Evolutionary conservation across 2,888 invertebrate species (phyloP).

Genomic region (Epinotia brunnichana): DNA sequence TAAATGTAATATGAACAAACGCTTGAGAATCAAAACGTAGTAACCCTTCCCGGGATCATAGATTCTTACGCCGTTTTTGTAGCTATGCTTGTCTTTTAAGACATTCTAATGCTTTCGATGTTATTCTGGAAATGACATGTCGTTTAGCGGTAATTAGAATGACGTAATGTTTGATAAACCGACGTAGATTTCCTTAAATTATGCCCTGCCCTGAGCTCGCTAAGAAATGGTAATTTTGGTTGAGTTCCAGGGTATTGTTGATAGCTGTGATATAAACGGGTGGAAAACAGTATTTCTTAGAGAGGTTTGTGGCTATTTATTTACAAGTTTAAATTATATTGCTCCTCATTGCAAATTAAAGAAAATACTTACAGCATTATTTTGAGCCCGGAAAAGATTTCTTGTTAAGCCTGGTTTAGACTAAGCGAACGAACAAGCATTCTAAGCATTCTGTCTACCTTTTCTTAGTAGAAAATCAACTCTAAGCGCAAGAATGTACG

Average conservation of each 20-base stretch:
- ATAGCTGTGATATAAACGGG: neutral
- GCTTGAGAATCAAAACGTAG: neutral
- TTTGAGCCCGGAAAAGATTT: too few relatives aligned
- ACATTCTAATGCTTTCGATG: slow-evolving; percentile 3
- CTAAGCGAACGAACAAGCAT: too few relatives aligned
- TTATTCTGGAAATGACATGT: slow-evolving; percentile 27
- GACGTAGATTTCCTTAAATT: slow-evolving; percentile 30
- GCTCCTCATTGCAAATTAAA: neutral
- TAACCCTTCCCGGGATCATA: neutral
- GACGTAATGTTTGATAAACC: slow-evolving; percentile 30
- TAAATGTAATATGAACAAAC: neutral
- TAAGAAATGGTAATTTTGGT: slow-evolving; percentile 3
- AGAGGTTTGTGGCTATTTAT: neutral
- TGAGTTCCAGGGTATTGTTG: neutral
- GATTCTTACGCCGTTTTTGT: neutral
- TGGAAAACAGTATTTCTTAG: neutral
- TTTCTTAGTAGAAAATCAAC: too few relatives aligned
- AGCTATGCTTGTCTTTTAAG: neutral
- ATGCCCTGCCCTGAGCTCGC: slow-evolving; percentile 1
- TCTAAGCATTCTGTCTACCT: too few relatives aligned
- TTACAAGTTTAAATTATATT: neutral
- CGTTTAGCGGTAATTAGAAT: slow-evolving; percentile 33
- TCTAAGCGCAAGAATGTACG: too few relatives aligned
- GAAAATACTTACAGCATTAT: too few relatives aligned
- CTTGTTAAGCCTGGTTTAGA: too few relatives aligned